A percentile compares a stretch with the other conserved stretches of the same genome.
phyloP scores from a whole-genome alignment of 2,797 vertebrate species.

The Acrocephalus scirpaceus region DNA sequence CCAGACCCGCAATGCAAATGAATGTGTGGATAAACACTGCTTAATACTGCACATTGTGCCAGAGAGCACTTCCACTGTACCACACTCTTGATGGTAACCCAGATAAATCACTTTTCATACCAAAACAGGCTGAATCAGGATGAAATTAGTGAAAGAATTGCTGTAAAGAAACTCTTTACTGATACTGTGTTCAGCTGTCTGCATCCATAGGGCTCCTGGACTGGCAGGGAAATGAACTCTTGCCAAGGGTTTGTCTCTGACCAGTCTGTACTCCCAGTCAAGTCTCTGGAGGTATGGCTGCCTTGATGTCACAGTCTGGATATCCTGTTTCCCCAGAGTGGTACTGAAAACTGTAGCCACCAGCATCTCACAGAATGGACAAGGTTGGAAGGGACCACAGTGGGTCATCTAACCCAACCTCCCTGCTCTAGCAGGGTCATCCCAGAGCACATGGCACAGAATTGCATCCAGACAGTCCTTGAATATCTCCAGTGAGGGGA shows the following conservation, averaged over 20 bases:
- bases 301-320: neutral
- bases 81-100: neutral
- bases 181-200: neutral
- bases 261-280: neutral
- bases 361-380: neutral
- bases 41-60: neutral
- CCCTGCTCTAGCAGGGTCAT: neutral
- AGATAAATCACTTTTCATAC: neutral
- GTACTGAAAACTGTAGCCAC: neutral
- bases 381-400: neutral
- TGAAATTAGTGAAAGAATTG: neutral
- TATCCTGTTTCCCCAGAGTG: neutral
- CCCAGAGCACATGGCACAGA: neutral
- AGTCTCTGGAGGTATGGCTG: neutral
- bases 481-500: neutral
- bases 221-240: neutral
- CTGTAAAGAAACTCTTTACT: neutral
- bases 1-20: neutral
- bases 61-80: neutral
- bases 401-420: neutral
- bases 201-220: fast-evolving
- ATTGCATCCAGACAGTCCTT: neutral
- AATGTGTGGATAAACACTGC: neutral
- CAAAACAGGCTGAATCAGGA: neutral
- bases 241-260: neutral